Conservation (phyloP, 2,113 vertebrate species). For the Copsychus sechellarum region DNA sequence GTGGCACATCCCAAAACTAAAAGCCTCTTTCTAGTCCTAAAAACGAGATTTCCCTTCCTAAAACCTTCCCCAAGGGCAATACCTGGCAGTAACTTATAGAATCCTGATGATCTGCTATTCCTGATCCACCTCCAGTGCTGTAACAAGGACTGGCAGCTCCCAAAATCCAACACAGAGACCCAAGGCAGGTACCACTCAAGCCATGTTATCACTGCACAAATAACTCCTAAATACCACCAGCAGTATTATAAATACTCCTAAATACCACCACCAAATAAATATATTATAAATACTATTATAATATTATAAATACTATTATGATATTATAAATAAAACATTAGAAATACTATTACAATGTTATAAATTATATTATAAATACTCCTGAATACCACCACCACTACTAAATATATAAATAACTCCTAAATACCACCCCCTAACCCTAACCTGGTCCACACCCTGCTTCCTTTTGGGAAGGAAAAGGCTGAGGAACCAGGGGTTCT, state of each 20-base stretch:
- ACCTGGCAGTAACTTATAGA: not conserved
- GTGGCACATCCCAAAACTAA: not conserved
- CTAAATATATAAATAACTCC: not conserved
- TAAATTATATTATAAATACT: too few relatives aligned
- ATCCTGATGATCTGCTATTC: rapidly evolving
- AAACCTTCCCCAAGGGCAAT: not conserved
- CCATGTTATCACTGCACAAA: rapidly evolving
- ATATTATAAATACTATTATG: too few relatives aligned
- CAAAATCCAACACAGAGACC: not conserved
- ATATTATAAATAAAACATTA: too few relatives aligned
- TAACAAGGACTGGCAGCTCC: not conserved
- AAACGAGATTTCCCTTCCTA: not conserved
- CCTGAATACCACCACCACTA: too few relatives aligned
- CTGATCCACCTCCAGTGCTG: not conserved
- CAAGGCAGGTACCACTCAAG: rapidly evolving
- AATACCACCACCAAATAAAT: not conserved
- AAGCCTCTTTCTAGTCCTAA: not conserved
- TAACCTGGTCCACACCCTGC: not conserved
- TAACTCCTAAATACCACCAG: not conserved
- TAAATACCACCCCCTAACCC: not conserved
- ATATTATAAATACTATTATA: too few relatives aligned
- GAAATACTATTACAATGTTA: too few relatives aligned
- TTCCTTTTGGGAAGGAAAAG: not conserved
- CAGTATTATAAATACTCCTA: too few relatives aligned
- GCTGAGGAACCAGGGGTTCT: not conserved